Evolutionary conservation across 2,888 invertebrate genomes (phyloP).

Genomic region (Pterostichus madidus): DNA sequence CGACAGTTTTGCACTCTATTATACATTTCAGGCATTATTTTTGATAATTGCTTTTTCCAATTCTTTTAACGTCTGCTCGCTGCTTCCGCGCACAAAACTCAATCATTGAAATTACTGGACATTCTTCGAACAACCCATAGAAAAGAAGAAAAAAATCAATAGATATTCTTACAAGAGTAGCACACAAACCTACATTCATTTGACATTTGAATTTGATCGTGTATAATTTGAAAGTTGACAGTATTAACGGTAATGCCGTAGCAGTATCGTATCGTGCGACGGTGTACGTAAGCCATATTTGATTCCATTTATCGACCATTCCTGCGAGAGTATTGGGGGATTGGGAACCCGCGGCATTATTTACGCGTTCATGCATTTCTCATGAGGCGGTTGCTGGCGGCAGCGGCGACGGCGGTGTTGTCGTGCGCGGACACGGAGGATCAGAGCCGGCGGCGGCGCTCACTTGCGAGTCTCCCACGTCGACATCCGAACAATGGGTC

Average conservation of each 20-base stretch:
- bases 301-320: constrained; percentile 66
- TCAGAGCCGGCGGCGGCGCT: constrained; percentile 1
- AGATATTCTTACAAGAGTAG: not conserved
- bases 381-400: constrained; percentile 57
- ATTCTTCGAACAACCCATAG: not conserved
- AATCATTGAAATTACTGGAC: constrained; percentile 6
- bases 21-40: constrained; percentile 50
- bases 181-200: not conserved
- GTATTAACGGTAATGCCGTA: constrained; percentile 2
- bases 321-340: constrained; percentile 32
- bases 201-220: constrained; percentile 30
- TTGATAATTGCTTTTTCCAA: constrained; percentile 49
- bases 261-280: constrained; percentile 13
- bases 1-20: constrained; percentile 51
- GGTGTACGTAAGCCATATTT: constrained; percentile 61
- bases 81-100: not conserved
- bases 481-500: constrained; percentile 50
- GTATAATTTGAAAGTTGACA: not conserved
- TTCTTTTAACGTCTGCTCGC: constrained; percentile 34
- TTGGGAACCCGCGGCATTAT: constrained; percentile 61
- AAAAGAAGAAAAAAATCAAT: not conserved
- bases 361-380: constrained; percentile 67
- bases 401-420: not conserved
- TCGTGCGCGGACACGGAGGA: constrained; percentile 29
- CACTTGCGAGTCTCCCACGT: constrained; percentile 10